Percentiles rank a stretch among this genome's conserved stretches.
phyloP scores from a whole-genome alignment of 2,797 vertebrate genomes.

The Takifugu rubripes region DNA sequence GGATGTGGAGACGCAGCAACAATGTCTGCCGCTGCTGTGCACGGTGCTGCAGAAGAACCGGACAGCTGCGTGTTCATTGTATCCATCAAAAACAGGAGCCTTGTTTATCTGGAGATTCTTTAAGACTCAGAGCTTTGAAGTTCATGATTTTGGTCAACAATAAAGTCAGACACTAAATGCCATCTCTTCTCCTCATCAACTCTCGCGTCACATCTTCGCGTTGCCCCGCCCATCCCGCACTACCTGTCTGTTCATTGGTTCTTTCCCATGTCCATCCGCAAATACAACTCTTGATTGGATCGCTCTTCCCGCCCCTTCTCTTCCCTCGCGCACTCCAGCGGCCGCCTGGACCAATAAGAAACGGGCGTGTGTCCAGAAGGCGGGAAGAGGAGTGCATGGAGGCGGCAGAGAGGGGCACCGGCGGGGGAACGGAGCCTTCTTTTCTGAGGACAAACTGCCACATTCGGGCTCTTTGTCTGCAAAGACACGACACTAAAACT shows the following conservation, averaged over 20 bases:
- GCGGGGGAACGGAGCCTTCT: conserved; percentile 32
- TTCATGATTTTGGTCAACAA: background rate
- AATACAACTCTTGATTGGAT: conserved; percentile 65
- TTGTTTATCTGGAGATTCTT: background rate
- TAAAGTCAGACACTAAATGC: conserved; percentile 32
- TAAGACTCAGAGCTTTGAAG: conserved; percentile 9
- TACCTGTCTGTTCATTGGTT: conserved; percentile 36
- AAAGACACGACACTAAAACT: conserved; percentile 4
- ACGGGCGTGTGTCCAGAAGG: conserved; percentile 35
- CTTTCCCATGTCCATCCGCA: conserved; percentile 10
- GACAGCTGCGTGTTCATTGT: too few species aligned
- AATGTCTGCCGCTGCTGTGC: too few species aligned
- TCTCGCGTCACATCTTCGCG: conserved; percentile 62
- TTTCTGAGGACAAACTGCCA: conserved; percentile 42
- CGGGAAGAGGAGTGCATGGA: conserved; percentile 35
- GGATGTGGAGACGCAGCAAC: too few species aligned
- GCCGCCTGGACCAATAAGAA: conserved; percentile 57
- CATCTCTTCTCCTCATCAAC: conserved; percentile 62
- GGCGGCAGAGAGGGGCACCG: conserved; percentile 32
- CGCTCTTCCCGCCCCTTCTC: too few species aligned
- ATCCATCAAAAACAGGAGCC: background rate
- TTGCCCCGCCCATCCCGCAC: conserved; percentile 25
- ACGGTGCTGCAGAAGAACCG: too few species aligned
- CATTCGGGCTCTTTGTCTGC: conserved; percentile 45
- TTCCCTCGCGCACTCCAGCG: conserved; percentile 8